Percentiles rank a stretch among this genome's conserved stretches.
phyloP scores from a whole-genome alignment of 2,797 vertebrate species.

The Eurystomus glaucurus region DNA sequence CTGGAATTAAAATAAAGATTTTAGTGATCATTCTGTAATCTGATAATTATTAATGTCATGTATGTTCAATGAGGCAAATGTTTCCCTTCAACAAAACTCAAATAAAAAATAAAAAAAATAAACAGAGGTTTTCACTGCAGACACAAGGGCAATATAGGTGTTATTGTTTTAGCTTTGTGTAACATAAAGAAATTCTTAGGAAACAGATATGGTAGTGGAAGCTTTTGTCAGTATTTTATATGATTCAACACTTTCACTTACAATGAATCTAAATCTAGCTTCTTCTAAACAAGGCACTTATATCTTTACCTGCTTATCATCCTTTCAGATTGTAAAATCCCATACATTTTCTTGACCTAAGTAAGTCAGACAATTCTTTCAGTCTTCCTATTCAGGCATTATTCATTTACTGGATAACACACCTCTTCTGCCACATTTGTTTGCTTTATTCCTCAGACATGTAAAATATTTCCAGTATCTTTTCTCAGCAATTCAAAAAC shows the following conservation, averaged over 20 bases:
- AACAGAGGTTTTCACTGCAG: neutral
- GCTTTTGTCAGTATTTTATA: neutral
- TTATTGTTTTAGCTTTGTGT: neutral
- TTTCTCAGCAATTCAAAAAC: neutral
- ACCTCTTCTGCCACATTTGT: neutral
- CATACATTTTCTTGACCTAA: neutral
- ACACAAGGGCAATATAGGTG: neutral
- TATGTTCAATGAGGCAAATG: neutral
- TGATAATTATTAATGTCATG: neutral
- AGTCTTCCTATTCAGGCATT: neutral
- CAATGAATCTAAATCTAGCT: neutral
- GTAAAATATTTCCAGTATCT: neutral
- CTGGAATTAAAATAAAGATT: neutral
- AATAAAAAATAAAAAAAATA: neutral
- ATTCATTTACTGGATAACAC: neutral
- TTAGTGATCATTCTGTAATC: neutral
- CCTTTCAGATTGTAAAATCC: neutral
- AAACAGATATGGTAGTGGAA: neutral
- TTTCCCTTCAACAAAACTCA: neutral
- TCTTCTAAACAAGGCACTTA: neutral
- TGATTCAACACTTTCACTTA: neutral
- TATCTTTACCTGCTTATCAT: neutral
- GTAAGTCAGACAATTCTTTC: neutral
- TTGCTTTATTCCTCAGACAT: neutral
- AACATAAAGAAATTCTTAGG: neutral